phyloP scores from a whole-genome alignment of 2,797 vertebrate genomes.

The Pyrrhura leucotis region DNA sequence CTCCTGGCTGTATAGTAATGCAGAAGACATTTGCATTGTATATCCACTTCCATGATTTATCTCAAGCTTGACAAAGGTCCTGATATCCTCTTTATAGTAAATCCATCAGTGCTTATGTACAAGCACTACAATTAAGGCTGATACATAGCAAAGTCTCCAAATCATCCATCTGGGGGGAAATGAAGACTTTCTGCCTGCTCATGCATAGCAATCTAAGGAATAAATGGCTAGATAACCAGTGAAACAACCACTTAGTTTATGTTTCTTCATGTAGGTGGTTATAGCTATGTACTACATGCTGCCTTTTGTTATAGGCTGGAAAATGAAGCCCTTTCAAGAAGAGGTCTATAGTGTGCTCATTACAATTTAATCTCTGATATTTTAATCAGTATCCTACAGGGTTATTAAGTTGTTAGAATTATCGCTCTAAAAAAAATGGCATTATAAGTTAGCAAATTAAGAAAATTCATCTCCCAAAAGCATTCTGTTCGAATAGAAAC shows the following conservation, averaged over 20 bases:
- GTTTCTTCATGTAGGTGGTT: background rate
- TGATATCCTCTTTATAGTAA: background rate
- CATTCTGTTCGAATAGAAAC: background rate
- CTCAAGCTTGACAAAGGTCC: background rate
- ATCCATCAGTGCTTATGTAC: fast-evolving
- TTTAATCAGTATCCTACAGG: background rate
- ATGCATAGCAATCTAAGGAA: background rate
- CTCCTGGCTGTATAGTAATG: background rate
- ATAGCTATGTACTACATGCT: background rate
- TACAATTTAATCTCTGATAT: conserved; percentile 3
- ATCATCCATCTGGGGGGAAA: background rate
- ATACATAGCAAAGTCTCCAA: background rate
- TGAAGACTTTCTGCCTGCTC: background rate
- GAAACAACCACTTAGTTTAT: background rate
- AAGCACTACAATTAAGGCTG: background rate
- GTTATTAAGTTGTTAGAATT: conserved; percentile 7
- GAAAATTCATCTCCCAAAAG: background rate
- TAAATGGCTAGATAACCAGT: background rate
- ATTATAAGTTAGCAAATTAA: background rate
- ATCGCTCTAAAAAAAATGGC: background rate
- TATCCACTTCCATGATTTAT: background rate
- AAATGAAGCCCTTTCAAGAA: background rate
- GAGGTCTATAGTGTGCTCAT: background rate
- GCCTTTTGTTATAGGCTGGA: background rate
- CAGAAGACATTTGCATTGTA: background rate